Evolutionary conservation across 2,888 invertebrate species (phyloP).

Genomic region (Ophioninae sp.): DNA sequence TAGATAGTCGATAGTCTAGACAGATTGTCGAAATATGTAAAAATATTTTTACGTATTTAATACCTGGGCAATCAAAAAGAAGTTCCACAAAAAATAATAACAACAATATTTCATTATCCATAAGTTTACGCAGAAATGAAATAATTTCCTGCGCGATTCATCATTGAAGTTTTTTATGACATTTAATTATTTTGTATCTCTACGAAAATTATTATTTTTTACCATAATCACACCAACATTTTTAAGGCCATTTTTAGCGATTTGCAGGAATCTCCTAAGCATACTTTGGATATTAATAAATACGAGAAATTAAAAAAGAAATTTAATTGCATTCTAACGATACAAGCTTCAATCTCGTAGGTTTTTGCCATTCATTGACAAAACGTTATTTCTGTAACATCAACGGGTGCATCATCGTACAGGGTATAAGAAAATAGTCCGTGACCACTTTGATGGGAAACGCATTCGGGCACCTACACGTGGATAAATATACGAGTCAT

Average conservation of each 20-base stretch:
- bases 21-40: background rate
- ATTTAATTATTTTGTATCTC: background rate
- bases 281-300: too few relatives aligned
- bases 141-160: background rate
- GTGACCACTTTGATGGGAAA: slow-evolving; percentile 47
- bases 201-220: too few relatives aligned
- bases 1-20: too few relatives aligned
- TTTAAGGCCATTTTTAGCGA: too few relatives aligned
- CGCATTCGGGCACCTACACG: background rate
- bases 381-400: slow-evolving; percentile 10
- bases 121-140: background rate
- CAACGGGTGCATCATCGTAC: background rate
- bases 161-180: background rate
- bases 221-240: too few relatives aligned
- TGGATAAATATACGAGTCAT: background rate
- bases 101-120: slow-evolving; percentile 3
- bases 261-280: too few relatives aligned
- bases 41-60: too few relatives aligned
- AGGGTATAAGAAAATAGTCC: slow-evolving; percentile 40
- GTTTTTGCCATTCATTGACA: background rate
- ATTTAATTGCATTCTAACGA: too few relatives aligned
- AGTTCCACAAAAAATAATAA: background rate
- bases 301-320: too few relatives aligned
- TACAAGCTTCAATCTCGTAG: background rate
- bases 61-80: background rate